Conservation (phyloP, 2,888 invertebrate genomes). For the Bembecia ichneumoniformis region DNA sequence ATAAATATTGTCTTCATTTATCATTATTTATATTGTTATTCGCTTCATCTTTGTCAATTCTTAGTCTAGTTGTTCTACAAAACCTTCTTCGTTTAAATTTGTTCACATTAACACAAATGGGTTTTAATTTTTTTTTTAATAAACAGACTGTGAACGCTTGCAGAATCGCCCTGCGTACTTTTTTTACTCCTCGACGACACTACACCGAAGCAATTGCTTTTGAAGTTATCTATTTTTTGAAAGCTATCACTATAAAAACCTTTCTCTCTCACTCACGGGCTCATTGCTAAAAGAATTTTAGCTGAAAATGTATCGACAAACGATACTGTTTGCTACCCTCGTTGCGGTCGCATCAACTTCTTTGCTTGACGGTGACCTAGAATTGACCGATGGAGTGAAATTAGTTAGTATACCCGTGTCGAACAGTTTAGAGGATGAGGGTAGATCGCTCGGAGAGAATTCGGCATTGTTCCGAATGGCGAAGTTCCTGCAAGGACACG, state of each 20-base stretch:
- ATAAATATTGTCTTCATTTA: no score
- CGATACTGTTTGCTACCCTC: slow-evolving; percentile 26
- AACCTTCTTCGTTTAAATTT: no score
- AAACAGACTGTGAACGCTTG: slow-evolving; percentile 25
- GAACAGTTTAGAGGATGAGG: slow-evolving; percentile 61
- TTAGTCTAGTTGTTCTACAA: no score
- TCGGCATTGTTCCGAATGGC: slow-evolving; percentile 73
- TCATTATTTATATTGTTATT: no score
- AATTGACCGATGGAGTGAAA: slow-evolving; percentile 76
- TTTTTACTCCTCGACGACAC: slow-evolving; percentile 32
- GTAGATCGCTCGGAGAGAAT: slow-evolving; percentile 63
- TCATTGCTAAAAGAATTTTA: slow-evolving; percentile 46
- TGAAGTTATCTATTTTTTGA: slow-evolving; percentile 58
- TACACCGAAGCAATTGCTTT: slow-evolving; percentile 35
- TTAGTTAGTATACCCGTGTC: slow-evolving; percentile 69
- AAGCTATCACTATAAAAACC: slow-evolving; percentile 58
- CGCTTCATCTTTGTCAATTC: no score
- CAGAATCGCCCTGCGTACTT: slow-evolving; percentile 28
- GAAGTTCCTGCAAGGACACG: slow-evolving; percentile 79
- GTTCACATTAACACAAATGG: neutral
- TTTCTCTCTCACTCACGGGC: slow-evolving; percentile 43
- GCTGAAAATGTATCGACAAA: slow-evolving; percentile 50
- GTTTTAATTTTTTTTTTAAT: slow-evolving; percentile 11
- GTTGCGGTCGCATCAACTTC: slow-evolving; percentile 28
- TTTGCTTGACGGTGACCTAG: slow-evolving; percentile 64